Evolutionary conservation across 2,797 vertebrate genomes (phyloP), one percentile per base, ranked within the genome.

Genomic region (Platalea minor): DNA sequence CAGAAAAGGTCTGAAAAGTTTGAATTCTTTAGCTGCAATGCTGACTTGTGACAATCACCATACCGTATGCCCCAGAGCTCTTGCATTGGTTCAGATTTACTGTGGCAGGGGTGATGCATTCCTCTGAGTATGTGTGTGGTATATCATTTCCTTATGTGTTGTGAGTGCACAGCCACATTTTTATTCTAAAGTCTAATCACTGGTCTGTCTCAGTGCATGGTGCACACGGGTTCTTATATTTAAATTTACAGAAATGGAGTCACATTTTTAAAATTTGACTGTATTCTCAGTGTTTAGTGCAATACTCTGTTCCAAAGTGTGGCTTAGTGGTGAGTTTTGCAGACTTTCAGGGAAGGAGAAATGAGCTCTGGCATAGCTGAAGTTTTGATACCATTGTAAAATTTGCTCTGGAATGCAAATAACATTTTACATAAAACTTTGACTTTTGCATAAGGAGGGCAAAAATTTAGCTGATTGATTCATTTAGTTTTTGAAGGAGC

Each of bases 331-430:
- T 29, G 21, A 88, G 79, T 74, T 95, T 33, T 86, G 2, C 60
- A 91, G 67, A 88, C 79, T 69, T 93, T 88, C 76, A 61, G n/a
- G 43, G 37, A 70, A 75, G 65, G 51, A 69, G 57, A 93, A 82
- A 63, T 15, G 50, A 91, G 18, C 72, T 81, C 48, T 73, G 75
- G 11, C 26, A 59, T 87, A 85, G 88, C 84, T 96, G 72, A 90
- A 94, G 67, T 51, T 97, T 96, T 82, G 82, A 85, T 77, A 79
- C 85, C 35, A 25, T 64, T 78, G 72, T 95, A 74, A 93, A 94
- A 61, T 97, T 89, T 88, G 64, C 75, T 95, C 5, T 85, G 33
- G 51, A 76, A 61, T 9, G 2, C 39, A 77, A 67, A 53, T 70
- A 75, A 33, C 3, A 5, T 93, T 88, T 87, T 69, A n/a, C 31